Base-by-base conservation (phyloP, 1,140 invertebrate species). In the Pseudomyrmex concolor region DNA sequence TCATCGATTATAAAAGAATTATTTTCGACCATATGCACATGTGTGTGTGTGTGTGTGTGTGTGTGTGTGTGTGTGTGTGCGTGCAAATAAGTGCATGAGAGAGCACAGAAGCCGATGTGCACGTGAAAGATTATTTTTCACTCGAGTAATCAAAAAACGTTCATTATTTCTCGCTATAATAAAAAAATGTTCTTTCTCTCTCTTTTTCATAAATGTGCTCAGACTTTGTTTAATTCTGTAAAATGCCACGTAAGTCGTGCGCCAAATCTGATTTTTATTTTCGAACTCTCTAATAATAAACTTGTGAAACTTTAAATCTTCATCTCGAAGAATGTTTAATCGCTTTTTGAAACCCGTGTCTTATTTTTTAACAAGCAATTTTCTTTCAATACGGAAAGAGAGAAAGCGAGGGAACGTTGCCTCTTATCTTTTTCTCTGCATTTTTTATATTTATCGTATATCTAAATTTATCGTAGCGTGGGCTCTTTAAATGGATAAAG, bases 401-500 rank as follows among this genome's bases (percentile, higher is more conserved):
- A 34, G 34, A 34, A 5, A 34, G 34, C 4, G 34, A 34, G 34
- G 34, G 5, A 34, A 34, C 34, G 34, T 34, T 7, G 34, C 34
- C 5, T 34, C 34, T 34, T 34, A 34, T 7, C 45, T 12, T 10
- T 76, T 48, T 57, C 25, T 57, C 78, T 62, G 70, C 72, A 67
- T 67, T 62, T 34, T 34, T 50, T 9, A 48, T 54, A 10, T 55
- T 55, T 62, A 50, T 50, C 15, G 8, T 19, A 2, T 9, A 19
- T 12, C 22, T 19, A 34, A n/a, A 22, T 5, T 72, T 17, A 63
- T 51, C 15, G 54, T 48, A 43, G 45, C 45, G 54, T 34, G 54
- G 54, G 43, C 8, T 25, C 34, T 90, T 88, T 89, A 91, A 91
- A 78, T 81, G 87, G 83, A 86, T 91, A 86, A 91, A 89, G 86